These are phyloP conservation scores for Umimayanthus chanpuru DNA, from an alignment of 92 coral and sea anemone species.

Conservation along the genomic window DNA sequence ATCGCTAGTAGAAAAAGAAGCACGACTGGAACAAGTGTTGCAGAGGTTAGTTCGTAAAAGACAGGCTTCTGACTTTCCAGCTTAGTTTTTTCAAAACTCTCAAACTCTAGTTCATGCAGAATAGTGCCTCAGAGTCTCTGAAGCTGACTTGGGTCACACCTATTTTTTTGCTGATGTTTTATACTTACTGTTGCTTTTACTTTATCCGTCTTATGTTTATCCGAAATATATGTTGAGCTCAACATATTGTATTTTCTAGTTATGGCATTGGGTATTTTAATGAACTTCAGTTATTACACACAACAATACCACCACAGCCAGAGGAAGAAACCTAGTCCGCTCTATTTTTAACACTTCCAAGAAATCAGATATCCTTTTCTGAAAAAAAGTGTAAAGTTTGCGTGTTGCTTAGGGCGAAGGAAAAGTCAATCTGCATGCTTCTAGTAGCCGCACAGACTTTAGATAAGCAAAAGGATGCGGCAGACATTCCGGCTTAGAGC, in stretches of 20 bases:
- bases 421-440: too few species aligned
- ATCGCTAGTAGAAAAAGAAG: conserved; percentile 48
- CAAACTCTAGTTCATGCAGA: background rate
- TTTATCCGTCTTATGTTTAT: background rate
- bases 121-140: background rate
- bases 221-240: background rate
- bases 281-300: background rate
- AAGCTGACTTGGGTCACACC: background rate
- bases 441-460: background rate
- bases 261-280: background rate
- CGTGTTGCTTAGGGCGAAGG: background rate
- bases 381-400: background rate
- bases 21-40: conserved; percentile 50
- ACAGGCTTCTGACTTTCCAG: background rate
- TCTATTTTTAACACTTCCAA: background rate
- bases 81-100: background rate
- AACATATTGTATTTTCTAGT: too few species aligned
- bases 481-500: background rate
- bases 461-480: too few species aligned
- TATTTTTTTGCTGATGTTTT: background rate
- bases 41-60: conserved; percentile 26
- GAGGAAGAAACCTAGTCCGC: background rate
- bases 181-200: too few species aligned
- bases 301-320: background rate
- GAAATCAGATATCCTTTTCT: background rate